Conservation (phyloP, 2,888 invertebrate species). For the Oligia strigilis region DNA sequence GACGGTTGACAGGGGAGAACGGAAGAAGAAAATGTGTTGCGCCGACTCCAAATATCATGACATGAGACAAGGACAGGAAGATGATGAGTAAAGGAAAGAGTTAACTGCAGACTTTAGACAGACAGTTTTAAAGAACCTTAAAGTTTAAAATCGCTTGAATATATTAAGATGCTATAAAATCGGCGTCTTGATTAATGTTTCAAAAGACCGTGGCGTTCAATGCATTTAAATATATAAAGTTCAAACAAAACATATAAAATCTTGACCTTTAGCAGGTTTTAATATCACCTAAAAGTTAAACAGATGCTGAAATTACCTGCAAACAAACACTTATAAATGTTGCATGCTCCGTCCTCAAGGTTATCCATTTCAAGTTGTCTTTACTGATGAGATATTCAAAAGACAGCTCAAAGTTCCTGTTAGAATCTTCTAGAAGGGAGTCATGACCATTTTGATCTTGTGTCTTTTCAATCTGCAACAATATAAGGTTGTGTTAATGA, state of each 20-base stretch:
- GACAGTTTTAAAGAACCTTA: neutral
- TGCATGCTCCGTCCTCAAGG: constrained; percentile 96
- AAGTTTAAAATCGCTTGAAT: neutral
- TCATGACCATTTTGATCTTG: constrained; percentile 83
- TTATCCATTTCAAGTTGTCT: constrained; percentile 98
- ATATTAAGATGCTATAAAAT: neutral
- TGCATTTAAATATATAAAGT: neutral
- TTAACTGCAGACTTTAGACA: neutral
- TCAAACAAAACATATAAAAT: neutral
- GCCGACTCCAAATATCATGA: neutral
- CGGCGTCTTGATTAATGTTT: neutral
- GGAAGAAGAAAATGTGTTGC: neutral
- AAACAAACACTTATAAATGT: constrained; percentile 98
- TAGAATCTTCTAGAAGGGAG: constrained; percentile 81
- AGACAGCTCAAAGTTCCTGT: constrained; percentile 94
- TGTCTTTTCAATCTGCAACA: constrained; percentile 79
- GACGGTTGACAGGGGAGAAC: neutral
- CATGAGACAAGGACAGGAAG: neutral
- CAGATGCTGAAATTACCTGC: constrained; percentile 84
- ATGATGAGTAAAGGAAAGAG: neutral
- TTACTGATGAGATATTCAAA: constrained; percentile 98
- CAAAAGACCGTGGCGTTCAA: neutral
- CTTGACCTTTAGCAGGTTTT: constrained; percentile 24
- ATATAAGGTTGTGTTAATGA: constrained; percentile 13
- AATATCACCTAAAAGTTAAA: neutral